Evolutionary conservation across 2,113 vertebrate species (phyloP).

Genomic region (Pitta sordida): DNA sequence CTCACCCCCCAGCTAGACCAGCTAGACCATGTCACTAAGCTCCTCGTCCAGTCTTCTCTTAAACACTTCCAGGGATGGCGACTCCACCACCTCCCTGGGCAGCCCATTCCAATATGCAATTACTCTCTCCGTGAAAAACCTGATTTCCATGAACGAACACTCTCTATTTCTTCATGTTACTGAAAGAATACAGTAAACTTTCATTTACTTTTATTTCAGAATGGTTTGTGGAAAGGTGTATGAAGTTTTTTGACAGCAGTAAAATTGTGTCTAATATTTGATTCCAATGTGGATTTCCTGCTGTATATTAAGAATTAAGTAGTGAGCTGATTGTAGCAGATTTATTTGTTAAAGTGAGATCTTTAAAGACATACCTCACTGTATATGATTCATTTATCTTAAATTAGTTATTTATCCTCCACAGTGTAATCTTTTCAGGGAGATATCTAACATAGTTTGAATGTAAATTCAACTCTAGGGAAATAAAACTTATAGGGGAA

Average conservation of each 20-base stretch:
- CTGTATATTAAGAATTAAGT: slow-evolving; percentile 17
- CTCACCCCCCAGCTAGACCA: too few species aligned
- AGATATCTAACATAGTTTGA: neutral
- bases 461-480: neutral
- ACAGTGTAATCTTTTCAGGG: neutral
- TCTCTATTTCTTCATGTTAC: neutral
- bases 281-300: neutral
- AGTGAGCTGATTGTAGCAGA: neutral
- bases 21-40: too few species aligned
- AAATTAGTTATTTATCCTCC: slow-evolving; percentile 32
- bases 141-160: neutral
- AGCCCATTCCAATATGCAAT: too few species aligned
- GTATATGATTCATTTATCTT: slow-evolving; percentile 9
- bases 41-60: too few species aligned
- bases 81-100: too few species aligned
- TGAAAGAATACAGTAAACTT: neutral
- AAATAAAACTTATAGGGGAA: neutral
- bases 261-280: slow-evolving; percentile 10
- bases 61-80: too few species aligned
- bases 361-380: slow-evolving; percentile 6
- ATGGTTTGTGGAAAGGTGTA: neutral
- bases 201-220: neutral
- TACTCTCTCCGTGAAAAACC: too few species aligned
- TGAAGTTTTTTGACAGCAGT: neutral
- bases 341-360: neutral